Evolutionary conservation across 2,113 vertebrate species (phyloP).

Genomic region (Camelus bactrianus): DNA sequence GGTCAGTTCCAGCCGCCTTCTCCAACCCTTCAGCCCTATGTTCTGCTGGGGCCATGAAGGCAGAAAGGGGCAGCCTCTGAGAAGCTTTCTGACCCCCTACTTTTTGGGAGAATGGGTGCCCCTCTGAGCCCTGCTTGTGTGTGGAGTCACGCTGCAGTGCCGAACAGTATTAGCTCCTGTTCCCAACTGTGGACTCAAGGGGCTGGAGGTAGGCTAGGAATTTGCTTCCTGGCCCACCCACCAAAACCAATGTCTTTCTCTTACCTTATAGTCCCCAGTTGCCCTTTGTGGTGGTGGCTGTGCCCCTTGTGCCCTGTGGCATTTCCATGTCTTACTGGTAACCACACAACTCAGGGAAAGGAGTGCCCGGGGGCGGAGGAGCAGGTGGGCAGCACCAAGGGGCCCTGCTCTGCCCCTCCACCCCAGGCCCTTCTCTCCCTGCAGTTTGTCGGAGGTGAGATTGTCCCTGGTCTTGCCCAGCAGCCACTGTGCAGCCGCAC

Average conservation of each 20-base stretch:
- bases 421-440: slow-evolving; percentile 35
- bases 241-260: neutral
- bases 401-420: slow-evolving; percentile 49
- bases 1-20: neutral
- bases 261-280: slow-evolving; percentile 6
- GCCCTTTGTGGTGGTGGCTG: slow-evolving; percentile 57
- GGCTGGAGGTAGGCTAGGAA: slow-evolving; percentile 17
- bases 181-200: slow-evolving; percentile 18
- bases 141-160: slow-evolving; percentile 55
- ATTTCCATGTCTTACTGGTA: slow-evolving; percentile 75
- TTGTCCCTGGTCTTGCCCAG: neutral
- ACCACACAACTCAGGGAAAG: slow-evolving; percentile 78
- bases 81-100: neutral
- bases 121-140: neutral
- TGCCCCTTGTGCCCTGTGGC: slow-evolving; percentile 68
- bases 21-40: neutral
- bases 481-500: slow-evolving; percentile 64
- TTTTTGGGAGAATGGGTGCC: slow-evolving; percentile 26
- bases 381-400: slow-evolving; percentile 55
- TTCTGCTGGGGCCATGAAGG: neutral
- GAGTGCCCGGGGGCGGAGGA: slow-evolving; percentile 63
- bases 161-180: slow-evolving; percentile 76
- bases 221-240: neutral
- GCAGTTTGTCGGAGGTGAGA: slow-evolving; percentile 6
- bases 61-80: neutral